Conservation (phyloP, 2,113 vertebrate genomes). For the Aptenodytes patagonicus region DNA sequence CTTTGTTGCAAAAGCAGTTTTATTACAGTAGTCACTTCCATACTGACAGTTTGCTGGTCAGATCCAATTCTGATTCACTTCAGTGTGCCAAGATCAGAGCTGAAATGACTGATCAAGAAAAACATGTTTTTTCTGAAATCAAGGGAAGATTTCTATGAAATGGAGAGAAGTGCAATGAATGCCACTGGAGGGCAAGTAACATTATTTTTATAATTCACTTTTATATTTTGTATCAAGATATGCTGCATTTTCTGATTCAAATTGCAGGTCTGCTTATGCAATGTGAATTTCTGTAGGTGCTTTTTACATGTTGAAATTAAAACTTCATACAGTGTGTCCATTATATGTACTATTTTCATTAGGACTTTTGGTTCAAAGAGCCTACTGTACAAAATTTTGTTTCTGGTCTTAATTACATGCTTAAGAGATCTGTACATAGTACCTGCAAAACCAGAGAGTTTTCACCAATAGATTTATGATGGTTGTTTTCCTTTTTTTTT, state of each 20-base stretch:
- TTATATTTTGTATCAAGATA: conserved; percentile 66
- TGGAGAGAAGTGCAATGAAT: background rate
- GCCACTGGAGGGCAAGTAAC: conserved; percentile 20
- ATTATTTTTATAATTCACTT: conserved; percentile 71
- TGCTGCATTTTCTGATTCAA: conserved; percentile 68
- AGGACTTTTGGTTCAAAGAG: conserved; percentile 19
- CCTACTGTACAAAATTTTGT: background rate
- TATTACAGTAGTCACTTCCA: background rate
- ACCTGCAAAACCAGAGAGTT: background rate
- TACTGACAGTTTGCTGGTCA: background rate
- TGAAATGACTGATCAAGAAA: background rate
- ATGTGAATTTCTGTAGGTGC: conserved; percentile 44
- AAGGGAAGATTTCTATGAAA: conserved; percentile 30
- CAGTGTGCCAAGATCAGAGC: background rate
- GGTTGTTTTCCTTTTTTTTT: background rate
- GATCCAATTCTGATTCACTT: background rate
- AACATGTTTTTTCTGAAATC: background rate
- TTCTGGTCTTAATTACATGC: background rate
- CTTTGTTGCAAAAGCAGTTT: conserved; percentile 43
- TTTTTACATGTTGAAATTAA: conserved; percentile 54
- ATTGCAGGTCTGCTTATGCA: conserved; percentile 17
- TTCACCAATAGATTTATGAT: background rate
- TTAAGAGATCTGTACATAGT: background rate
- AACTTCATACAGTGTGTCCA: conserved; percentile 10
- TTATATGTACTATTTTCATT: conserved; percentile 19